Conservation (phyloP, 2,888 invertebrate genomes). For the Trissonchulus latispiculum region DNA sequence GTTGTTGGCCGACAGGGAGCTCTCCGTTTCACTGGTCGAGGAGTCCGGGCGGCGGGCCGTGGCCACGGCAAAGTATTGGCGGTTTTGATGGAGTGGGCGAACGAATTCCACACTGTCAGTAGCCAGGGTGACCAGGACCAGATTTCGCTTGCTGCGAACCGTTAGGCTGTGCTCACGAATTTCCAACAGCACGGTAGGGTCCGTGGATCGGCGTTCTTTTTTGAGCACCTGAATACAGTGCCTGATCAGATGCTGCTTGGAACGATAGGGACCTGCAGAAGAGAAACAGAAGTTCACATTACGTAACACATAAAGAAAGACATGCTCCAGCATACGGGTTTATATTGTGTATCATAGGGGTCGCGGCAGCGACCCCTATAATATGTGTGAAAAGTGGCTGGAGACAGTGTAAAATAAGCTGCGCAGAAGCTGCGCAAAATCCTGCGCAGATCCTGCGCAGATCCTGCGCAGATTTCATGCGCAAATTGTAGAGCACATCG, state of each 20-base stretch:
- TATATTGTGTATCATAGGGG: too few relatives aligned
- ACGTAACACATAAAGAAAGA: too few relatives aligned
- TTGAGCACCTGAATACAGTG: conserved; percentile 38
- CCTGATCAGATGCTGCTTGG: conserved; percentile 12
- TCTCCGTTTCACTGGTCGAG: conserved; percentile 8
- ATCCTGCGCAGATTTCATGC: too few relatives aligned
- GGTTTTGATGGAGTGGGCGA: conserved; percentile 77
- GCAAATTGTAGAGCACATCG: too few relatives aligned
- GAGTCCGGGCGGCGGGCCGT: conserved; percentile 49
- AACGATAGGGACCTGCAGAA: conserved; percentile 1
- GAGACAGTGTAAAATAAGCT: too few relatives aligned
- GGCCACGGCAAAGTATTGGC: conserved; percentile 81
- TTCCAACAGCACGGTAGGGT: conserved; percentile 41
- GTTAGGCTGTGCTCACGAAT: conserved; percentile 49
- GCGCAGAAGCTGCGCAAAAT: too few relatives aligned
- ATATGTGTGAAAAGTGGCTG: too few relatives aligned
- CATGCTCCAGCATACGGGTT: too few relatives aligned
- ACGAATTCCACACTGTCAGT: conserved; percentile 75
- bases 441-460: too few relatives aligned
- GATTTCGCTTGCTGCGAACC: background rate
- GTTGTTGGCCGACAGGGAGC: background rate
- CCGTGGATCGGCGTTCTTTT: conserved; percentile 45
- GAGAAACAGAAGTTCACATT: too few relatives aligned
- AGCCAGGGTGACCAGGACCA: conserved; percentile 69
- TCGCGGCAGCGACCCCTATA: too few relatives aligned